Conservation (phyloP, 2,888 invertebrate genomes). For the Callyntrura guangdongensis region DNA sequence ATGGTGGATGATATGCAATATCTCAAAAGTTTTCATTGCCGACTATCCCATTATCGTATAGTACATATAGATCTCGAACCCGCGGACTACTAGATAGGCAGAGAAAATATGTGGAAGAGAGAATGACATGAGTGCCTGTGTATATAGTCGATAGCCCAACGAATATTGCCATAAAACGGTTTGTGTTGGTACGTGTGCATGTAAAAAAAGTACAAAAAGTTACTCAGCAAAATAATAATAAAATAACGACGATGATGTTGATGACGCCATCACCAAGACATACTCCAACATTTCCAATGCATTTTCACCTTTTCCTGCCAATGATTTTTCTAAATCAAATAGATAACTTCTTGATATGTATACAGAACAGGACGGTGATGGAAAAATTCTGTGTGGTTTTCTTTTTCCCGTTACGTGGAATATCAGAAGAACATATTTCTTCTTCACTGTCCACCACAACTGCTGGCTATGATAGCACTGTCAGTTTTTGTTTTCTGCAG, state of each 20-base stretch:
- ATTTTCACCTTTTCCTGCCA: neutral
- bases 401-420: neutral
- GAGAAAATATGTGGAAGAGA: neutral
- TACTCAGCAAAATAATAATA: neutral
- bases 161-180: neutral
- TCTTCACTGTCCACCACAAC: constrained; percentile 59
- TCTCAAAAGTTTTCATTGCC: constrained; percentile 38
- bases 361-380: neutral
- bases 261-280: neutral
- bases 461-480: constrained; percentile 41
- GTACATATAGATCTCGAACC: neutral
- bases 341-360: neutral
- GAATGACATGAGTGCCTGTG: neutral
- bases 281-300: neutral
- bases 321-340: constrained; percentile 49
- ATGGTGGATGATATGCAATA: constrained; percentile 13
- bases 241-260: neutral
- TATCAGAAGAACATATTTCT: constrained; percentile 55
- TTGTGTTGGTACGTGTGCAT: neutral
- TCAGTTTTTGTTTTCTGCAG: constrained; percentile 38
- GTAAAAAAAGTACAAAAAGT: neutral
- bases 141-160: neutral
- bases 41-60: too few species aligned
- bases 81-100: neutral
- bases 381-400: neutral